These are phyloP conservation scores for Phenacoccus solenopsis DNA, from an alignment of 1,140 invertebrate species.

Conservation along the genomic window DNA sequence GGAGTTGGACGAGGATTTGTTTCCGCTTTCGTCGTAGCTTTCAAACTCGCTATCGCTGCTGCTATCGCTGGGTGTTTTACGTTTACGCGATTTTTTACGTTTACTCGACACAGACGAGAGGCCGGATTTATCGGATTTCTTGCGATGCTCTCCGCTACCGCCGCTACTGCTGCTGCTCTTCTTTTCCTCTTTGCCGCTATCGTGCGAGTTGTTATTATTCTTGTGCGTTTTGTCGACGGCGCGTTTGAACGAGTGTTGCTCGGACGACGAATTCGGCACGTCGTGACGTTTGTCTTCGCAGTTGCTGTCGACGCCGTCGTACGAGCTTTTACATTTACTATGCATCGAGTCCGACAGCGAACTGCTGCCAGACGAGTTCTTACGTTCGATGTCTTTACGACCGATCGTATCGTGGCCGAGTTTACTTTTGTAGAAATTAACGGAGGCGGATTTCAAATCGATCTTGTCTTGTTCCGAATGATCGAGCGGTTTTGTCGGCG, in stretches of 20 bases:
- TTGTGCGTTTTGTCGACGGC: background rate
- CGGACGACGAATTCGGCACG: background rate
- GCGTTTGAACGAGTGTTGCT: background rate
- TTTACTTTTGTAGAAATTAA: conserved; percentile 30
- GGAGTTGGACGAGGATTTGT: conserved; percentile 23
- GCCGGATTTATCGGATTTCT: conserved; percentile 28
- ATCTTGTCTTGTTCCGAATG: conserved; percentile 41
- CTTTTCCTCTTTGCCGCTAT: conserved; percentile 31
- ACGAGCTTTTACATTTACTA: conserved; percentile 59
- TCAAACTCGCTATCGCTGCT: conserved; percentile 25
- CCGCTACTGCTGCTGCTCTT: background rate
- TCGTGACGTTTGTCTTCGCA: conserved; percentile 46
- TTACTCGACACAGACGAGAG: conserved; percentile 31
- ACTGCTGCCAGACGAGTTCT: conserved; percentile 24
- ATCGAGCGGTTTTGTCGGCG: conserved; percentile 3
- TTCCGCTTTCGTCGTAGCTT: conserved; percentile 45
- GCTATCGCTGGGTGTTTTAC: conserved; percentile 22
- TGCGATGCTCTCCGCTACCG: conserved; percentile 18
- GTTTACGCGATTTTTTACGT: conserved; percentile 19
- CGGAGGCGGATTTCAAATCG: conserved; percentile 34
- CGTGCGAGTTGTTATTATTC: conserved; percentile 34
- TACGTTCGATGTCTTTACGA: conserved; percentile 34
- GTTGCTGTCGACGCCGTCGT: conserved; percentile 48
- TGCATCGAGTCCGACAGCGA: conserved; percentile 44
- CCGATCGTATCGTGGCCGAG: background rate